Evolutionary conservation across 2,888 invertebrate genomes (phyloP), one percentile per base, ranked within the genome.

Genomic region (Xestobium rufovillosum): DNA sequence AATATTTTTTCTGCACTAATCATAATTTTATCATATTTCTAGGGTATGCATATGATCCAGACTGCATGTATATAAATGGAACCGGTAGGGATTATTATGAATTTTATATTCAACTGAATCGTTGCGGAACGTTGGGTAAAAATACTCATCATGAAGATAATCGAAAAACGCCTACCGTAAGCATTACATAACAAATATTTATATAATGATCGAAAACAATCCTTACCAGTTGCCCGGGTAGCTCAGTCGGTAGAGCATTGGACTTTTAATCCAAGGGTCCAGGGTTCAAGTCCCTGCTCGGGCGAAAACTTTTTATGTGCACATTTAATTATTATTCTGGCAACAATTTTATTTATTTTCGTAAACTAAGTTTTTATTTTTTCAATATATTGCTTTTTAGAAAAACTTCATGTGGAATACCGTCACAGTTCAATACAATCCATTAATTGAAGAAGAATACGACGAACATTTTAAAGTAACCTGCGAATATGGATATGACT

Each of bases 401-500:
- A 86, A 91, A 76, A 91, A 91, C 63, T 79, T 91, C 53, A 92
- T 92, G 92, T 92, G 91, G 91, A 92, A 92, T 63, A 92, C 92
- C 1, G 85, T 92, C 34, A 92, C 91, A 2, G 90, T 92, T 34
- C 92, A 92, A 61, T 92, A 92, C 67, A 92, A 91, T 67, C 78
- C 90, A 1, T 65, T 92, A 49, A 92, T 92, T 38, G 92, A 92
- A 60, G 92, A 92, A 60, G 92, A 92, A 61, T 80, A 85, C 66
- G 92, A 92, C 62, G 91, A 92, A 55, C 92, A 92, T 61, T 92
- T 91, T 65, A 91, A 92, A 69, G 91, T 92, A 33, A 92, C 91
- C 27, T 92, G 92, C 68, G 92, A 92, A 67, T 92, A 92, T 56
- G 92, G 92, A 38, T 92, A 92, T 60, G 92, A 92, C 66, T 92